Evolutionary conservation across 2,888 invertebrate species (phyloP).

Genomic region (Thysanoteuthis rhombus): DNA sequence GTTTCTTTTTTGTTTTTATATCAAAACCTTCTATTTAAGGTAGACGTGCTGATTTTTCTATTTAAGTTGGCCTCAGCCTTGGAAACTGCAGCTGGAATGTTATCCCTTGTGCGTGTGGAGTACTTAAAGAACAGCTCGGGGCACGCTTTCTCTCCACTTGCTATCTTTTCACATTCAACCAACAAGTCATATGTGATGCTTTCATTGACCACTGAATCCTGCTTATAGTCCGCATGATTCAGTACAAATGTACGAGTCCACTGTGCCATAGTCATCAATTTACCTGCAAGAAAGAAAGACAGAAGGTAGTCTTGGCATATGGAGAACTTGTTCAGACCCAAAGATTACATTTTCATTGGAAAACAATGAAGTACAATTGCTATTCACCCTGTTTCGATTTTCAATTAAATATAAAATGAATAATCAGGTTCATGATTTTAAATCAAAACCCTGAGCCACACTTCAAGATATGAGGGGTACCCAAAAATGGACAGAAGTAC

Average conservation of each 20-base stretch:
- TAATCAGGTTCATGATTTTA: too few relatives aligned
- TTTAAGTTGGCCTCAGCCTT: slow-evolving; percentile 37
- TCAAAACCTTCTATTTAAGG: neutral
- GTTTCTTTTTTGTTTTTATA: neutral
- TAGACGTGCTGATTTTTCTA: neutral
- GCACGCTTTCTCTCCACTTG: slow-evolving; percentile 43
- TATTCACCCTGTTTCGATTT: too few relatives aligned
- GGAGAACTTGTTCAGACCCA: too few relatives aligned
- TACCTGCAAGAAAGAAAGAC: slow-evolving; percentile 73
- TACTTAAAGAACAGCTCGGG: slow-evolving; percentile 50
- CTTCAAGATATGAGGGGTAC: too few relatives aligned
- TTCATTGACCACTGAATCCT: slow-evolving; percentile 89
- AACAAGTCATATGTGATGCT: slow-evolving; percentile 62
- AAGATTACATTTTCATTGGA: too few relatives aligned
- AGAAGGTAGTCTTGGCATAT: too few relatives aligned
- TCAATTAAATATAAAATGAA: too few relatives aligned
- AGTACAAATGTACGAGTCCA: slow-evolving; percentile 86
- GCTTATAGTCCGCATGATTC: slow-evolving; percentile 86
- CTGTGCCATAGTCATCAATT: too few relatives aligned
- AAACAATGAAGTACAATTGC: too few relatives aligned
- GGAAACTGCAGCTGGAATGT: slow-evolving; percentile 57
- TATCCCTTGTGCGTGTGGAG: slow-evolving; percentile 52
- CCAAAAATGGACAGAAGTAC: too few relatives aligned
- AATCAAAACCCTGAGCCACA: too few relatives aligned
- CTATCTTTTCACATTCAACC: slow-evolving; percentile 47